Evolutionary conservation across 1,140 invertebrate genomes (phyloP).

Genomic region (Grapholita molesta): DNA sequence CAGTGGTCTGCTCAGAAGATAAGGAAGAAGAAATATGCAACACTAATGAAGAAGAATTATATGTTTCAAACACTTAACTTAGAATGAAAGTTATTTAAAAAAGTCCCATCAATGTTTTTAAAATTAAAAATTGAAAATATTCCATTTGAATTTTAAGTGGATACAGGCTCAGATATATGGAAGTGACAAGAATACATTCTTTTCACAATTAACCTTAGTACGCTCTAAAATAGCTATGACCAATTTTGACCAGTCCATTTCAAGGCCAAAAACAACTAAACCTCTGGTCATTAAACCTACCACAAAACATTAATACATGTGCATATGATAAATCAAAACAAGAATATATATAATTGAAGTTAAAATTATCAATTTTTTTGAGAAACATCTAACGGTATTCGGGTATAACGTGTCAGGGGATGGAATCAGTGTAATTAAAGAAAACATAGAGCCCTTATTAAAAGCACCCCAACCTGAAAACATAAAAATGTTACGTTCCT

Average conservation of each 20-base stretch:
- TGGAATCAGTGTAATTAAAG: background rate
- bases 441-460: background rate
- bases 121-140: background rate
- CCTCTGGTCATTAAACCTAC: background rate
- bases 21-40: background rate
- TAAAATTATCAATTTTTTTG: background rate
- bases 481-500: slow-evolving; percentile 9
- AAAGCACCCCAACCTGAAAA: background rate
- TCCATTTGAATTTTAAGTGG: background rate
- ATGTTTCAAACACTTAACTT: background rate
- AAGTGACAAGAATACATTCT: background rate
- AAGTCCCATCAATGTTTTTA: background rate
- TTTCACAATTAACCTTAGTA: background rate
- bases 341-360: background rate
- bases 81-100: background rate
- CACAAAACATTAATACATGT: background rate
- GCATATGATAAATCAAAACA: background rate
- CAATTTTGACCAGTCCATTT: slow-evolving; percentile 11
- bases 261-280: background rate
- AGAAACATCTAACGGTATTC: background rate
- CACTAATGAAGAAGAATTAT: background rate
- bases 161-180: background rate
- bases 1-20: background rate
- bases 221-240: background rate
- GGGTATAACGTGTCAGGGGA: background rate